These are phyloP conservation scores for Cheiracanthium punctorium DNA, from an alignment of 2,888 invertebrate species.

Conservation along the genomic window DNA sequence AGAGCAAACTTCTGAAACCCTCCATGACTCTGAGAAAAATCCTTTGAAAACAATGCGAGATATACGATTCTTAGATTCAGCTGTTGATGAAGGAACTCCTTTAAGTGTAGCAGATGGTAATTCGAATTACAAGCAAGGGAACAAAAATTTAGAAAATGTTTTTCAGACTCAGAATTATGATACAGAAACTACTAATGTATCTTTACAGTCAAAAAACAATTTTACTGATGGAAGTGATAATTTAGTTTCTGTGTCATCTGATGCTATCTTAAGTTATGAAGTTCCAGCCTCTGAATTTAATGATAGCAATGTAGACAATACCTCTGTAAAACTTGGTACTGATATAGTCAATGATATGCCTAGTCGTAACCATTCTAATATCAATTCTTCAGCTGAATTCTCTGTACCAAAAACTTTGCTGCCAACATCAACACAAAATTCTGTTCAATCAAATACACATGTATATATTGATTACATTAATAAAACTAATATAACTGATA, in stretches of 20 bases:
- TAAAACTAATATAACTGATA: conserved; percentile 29
- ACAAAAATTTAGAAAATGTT: conserved; percentile 3
- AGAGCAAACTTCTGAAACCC: conserved; percentile 14
- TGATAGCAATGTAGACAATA: neutral
- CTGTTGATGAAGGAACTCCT: neutral
- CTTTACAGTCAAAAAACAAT: conserved; percentile 17
- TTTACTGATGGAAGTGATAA: conserved; percentile 45
- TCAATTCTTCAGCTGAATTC: conserved; percentile 1
- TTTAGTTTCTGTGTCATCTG: conserved; percentile 47
- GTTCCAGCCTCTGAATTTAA: conserved; percentile 16
- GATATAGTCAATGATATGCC: conserved; percentile 14
- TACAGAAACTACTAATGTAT: conserved; percentile 12
- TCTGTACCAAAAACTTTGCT: neutral
- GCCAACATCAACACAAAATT: conserved; percentile 18
- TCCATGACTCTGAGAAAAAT: conserved; percentile 5
- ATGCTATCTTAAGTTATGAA: conserved; percentile 53
- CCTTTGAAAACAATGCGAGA: conserved; percentile 28
- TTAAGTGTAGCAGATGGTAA: neutral
- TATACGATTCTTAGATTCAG: conserved; percentile 32
- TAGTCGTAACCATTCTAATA: conserved; percentile 31
- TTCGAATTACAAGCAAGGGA: conserved; percentile 6
- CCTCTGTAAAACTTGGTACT: conserved; percentile 30
- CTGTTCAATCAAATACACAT: conserved; percentile 26
- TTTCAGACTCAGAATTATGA: conserved; percentile 8
- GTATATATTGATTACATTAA: conserved; percentile 23